Base-by-base conservation (phyloP, 64 coral and sea anemone genomes). In the Exaiptasia diaphana region DNA sequence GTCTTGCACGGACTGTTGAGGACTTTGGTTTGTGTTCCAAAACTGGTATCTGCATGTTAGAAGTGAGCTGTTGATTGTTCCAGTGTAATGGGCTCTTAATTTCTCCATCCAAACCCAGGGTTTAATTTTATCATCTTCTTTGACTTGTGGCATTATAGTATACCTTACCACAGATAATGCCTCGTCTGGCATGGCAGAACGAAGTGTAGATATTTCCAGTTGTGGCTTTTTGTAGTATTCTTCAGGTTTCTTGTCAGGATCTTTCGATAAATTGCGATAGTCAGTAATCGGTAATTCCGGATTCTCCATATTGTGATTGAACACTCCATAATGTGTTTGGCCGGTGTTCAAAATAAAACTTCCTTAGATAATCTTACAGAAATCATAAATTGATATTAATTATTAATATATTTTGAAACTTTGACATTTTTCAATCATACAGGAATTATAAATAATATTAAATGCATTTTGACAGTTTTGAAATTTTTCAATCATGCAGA, bases 171-270 rank as follows among this genome's bases (percentile, higher is more conserved):
- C 83, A 14, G 68, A 52, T 32, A 77, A 50, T 1, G 68, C 76
- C 64, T 89, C 77, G 49, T 81, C 77, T 1, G 86, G 77, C 53
- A 81, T 43, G 3, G 68, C 18, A 4, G 27, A 89, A 27, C 77
- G 30, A 18, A 89, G 53, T 7, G 48, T 68, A 3, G 75, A 24
- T 62, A 81, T 89, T 81, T 79, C 75, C 0, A 72, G 48, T 12
- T 43, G 68, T 26, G 78, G 87, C 9, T 52, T 83, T 29, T 90
- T 90, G 50, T 89, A 74, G 39, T 74, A 34, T 13, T 30, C 27
- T 0, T 21, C 33, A 38, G 14, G n/a, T 46, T 67, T 41, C 20
- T 44, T 67, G 6, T 11, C 39, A 12, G 52, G 67, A 25, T 76
- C 43, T 34, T 83, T 76, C 10, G 25, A 46, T 1, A 88, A 57